A percentile compares a stretch with the other conserved stretches of the same genome.
Evolutionary conservation across 2,797 vertebrate genomes (phyloP).

Genomic region (Molothrus ater): DNA sequence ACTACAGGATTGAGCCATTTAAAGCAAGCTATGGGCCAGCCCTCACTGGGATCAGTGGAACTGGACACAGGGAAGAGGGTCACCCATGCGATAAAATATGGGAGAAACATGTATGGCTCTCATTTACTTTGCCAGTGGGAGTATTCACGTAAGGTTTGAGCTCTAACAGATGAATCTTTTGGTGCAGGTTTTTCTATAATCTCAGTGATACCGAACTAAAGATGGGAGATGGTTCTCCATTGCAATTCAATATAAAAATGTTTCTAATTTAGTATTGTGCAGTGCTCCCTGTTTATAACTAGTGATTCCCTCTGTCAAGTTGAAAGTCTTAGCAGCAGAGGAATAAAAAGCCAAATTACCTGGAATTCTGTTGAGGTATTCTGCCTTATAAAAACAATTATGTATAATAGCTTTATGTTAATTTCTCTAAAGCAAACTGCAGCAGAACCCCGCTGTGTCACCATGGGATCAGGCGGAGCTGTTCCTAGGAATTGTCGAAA

Average conservation of each 20-base stretch:
- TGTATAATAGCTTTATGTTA: constrained; percentile 2
- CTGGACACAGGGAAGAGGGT: neutral
- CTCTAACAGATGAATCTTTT: neutral
- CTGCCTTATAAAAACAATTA: constrained; percentile 11
- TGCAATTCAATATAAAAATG: neutral
- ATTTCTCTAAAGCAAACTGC: neutral
- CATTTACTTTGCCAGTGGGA: neutral
- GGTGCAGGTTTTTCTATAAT: neutral
- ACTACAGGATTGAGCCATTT: neutral
- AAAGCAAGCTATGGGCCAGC: neutral
- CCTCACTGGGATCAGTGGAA: neutral
- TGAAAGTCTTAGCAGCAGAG: neutral
- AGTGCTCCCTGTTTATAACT: neutral
- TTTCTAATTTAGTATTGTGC: neutral
- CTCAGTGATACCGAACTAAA: neutral
- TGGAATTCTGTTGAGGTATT: neutral
- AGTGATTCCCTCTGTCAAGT: neutral
- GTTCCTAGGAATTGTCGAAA: neutral
- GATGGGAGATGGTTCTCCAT: neutral
- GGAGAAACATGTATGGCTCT: neutral
- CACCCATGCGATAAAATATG: neutral
- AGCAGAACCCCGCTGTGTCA: neutral
- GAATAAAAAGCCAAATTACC: neutral
- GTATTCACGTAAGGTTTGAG: neutral
- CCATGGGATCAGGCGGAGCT: neutral